Percentiles rank a stretch among this genome's conserved stretches.
Evolutionary conservation across 1,140 invertebrate genomes (phyloP).

Genomic region (Caenorhabditis brenneri): DNA sequence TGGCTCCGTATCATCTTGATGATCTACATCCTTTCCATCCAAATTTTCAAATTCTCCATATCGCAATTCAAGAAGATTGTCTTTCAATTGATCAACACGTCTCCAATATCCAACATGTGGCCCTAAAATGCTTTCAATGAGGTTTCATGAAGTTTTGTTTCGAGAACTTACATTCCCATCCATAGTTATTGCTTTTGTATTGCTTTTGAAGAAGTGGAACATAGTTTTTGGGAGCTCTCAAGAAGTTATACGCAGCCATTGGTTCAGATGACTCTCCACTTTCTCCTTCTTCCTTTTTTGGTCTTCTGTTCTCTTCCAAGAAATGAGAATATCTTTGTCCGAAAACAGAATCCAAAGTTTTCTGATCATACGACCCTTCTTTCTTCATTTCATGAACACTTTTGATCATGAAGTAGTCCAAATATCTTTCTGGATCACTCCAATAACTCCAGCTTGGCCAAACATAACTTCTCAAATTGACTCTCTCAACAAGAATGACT

Average conservation of each 20-base stretch:
- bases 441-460: background rate
- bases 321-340: slow-evolving; percentile 19
- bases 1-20: background rate
- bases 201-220: background rate
- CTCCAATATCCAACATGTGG: slow-evolving; percentile 4
- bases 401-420: background rate
- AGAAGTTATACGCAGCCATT: background rate
- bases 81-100: slow-evolving; percentile 15
- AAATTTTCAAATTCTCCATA: slow-evolving; percentile 18
- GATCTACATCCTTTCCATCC: background rate
- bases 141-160: background rate
- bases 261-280: background rate
- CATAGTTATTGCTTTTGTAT: background rate
- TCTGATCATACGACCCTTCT: background rate
- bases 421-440: background rate
- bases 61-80: background rate
- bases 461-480: slow-evolving; percentile 3
- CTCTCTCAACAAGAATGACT: background rate
- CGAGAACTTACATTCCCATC: background rate
- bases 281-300: background rate
- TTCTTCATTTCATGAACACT: background rate
- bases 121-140: background rate
- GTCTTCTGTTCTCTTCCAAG: background rate
- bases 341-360: background rate
- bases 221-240: background rate